phyloP scores from a whole-genome alignment of 2,888 invertebrate genomes.

The Agrenia bidenticulata region DNA sequence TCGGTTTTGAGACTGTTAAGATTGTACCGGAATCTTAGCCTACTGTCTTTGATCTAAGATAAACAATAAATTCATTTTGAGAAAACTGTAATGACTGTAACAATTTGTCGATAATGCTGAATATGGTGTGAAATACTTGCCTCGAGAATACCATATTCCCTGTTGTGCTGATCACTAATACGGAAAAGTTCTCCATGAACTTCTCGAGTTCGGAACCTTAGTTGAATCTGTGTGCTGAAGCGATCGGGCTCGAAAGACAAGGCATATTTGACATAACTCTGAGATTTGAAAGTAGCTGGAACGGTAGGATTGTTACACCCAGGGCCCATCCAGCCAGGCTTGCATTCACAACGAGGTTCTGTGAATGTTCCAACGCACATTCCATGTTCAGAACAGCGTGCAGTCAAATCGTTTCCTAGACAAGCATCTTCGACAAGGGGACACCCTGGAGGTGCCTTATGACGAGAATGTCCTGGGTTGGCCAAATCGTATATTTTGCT shows the following conservation, averaged over 20 bases:
- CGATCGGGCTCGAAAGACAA: constrained; percentile 90
- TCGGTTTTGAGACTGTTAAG: constrained; percentile 87
- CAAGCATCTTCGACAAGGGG: constrained; percentile 91
- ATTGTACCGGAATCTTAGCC: constrained; percentile 88
- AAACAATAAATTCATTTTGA: too few relatives aligned
- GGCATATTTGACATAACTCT: constrained; percentile 96
- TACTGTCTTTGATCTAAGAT: constrained; percentile 79
- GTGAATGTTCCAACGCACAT: constrained; percentile 87
- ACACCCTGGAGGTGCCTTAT: constrained; percentile 70
- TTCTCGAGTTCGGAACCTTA: constrained; percentile 90
- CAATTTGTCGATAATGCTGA: neutral
- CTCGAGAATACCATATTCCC: constrained; percentile 88
- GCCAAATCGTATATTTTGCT: constrained; percentile 92
- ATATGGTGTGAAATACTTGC: too few relatives aligned
- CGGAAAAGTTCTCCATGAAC: constrained; percentile 90
- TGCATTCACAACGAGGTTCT: constrained; percentile 78
- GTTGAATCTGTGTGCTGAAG: constrained; percentile 87
- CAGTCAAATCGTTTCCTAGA: constrained; percentile 76
- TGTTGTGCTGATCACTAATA: constrained; percentile 89
- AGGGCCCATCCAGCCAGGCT: constrained; percentile 92
- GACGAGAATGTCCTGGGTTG: constrained; percentile 79
- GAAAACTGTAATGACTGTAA: too few relatives aligned
- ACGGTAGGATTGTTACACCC: constrained; percentile 81
- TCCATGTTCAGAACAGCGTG: constrained; percentile 90
- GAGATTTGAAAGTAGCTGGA: constrained; percentile 87